Evolutionary conservation across 2,888 invertebrate genomes (phyloP).

Genomic region (Andrena camellia): DNA sequence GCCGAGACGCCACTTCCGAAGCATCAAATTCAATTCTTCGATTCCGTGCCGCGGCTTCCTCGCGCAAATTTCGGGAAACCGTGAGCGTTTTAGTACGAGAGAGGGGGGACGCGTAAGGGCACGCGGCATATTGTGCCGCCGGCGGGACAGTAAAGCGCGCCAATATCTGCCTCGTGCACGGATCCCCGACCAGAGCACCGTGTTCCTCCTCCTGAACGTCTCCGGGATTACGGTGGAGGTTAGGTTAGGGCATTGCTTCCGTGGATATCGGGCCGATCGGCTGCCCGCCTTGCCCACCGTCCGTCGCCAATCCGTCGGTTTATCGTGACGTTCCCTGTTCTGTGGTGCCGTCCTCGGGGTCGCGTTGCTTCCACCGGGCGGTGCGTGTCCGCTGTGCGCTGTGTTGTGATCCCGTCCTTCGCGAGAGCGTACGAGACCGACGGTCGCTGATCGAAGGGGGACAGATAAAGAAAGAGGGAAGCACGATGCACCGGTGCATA

Average conservation of each 20-base stretch:
- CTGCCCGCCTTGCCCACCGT: conserved; percentile 23
- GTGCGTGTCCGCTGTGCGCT: conserved; percentile 38
- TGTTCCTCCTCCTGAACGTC: conserved; percentile 54
- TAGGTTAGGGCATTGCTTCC: conserved; percentile 77
- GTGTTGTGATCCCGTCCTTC: conserved; percentile 59
- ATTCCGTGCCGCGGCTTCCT: conserved; percentile 49
- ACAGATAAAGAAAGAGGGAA: conserved; percentile 31
- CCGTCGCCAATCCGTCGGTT: conserved; percentile 39
- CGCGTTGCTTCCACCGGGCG: conserved; percentile 38
- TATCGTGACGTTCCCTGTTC: conserved; percentile 35
- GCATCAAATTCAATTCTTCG: conserved; percentile 80
- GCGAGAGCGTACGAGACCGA: background rate
- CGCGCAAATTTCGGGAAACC: conserved; percentile 27
- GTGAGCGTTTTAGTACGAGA: background rate
- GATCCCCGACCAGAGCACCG: conserved; percentile 11
- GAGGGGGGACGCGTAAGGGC: conserved; percentile 4
- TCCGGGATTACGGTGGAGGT: conserved; percentile 63
- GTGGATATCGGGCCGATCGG: conserved; percentile 68
- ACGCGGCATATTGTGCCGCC: conserved; percentile 21
- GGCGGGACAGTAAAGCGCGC: conserved; percentile 42
- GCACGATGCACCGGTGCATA: conserved; percentile 57
- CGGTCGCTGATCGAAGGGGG: conserved; percentile 34
- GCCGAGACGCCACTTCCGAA: conserved; percentile 83
- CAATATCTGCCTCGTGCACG: conserved; percentile 48
- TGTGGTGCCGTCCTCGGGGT: conserved; percentile 10